A percentile compares a stretch with the other conserved stretches of the same genome.
Evolutionary conservation across 2,888 invertebrate genomes (phyloP).

Genomic region (Lasius fuliginosus): DNA sequence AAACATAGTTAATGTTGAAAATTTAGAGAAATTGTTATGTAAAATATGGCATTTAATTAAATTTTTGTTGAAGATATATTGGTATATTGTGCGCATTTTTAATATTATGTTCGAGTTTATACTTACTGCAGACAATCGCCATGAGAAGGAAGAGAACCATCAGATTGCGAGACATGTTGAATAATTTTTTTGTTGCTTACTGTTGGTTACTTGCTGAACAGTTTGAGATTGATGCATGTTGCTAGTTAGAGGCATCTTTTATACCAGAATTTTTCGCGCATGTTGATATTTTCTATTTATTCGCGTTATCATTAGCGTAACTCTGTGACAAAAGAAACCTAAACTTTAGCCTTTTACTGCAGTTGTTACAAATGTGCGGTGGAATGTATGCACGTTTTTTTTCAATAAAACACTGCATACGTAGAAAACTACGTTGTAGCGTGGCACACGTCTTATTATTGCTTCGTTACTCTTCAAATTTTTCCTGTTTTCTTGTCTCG

Average conservation of each 20-base stretch:
- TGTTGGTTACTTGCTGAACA: background rate
- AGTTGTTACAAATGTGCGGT: background rate
- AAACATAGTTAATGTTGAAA: background rate
- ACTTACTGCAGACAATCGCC: conserved; percentile 36
- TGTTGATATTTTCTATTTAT: background rate
- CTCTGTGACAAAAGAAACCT: background rate
- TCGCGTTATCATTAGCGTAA: background rate
- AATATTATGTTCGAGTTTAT: background rate
- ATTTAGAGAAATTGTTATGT: background rate
- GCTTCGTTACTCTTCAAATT: background rate
- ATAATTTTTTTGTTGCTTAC: conserved; percentile 8
- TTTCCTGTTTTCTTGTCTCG: background rate
- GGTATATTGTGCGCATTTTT: background rate
- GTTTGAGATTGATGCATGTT: background rate
- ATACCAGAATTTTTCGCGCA: conserved; percentile 4
- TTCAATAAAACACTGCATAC: no score
- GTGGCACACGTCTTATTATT: background rate
- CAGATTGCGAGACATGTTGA: conserved; percentile 26
- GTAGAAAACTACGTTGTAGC: background rate
- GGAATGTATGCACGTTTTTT: background rate
- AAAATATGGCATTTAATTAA: background rate
- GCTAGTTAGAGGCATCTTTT: conserved; percentile 5
- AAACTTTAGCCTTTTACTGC: background rate
- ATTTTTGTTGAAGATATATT: background rate
- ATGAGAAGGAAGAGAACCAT: conserved; percentile 26